Percentiles rank a stretch among this genome's conserved stretches.
Evolutionary conservation across 2,888 invertebrate species (phyloP).

Genomic region (Apodemia hepburni): DNA sequence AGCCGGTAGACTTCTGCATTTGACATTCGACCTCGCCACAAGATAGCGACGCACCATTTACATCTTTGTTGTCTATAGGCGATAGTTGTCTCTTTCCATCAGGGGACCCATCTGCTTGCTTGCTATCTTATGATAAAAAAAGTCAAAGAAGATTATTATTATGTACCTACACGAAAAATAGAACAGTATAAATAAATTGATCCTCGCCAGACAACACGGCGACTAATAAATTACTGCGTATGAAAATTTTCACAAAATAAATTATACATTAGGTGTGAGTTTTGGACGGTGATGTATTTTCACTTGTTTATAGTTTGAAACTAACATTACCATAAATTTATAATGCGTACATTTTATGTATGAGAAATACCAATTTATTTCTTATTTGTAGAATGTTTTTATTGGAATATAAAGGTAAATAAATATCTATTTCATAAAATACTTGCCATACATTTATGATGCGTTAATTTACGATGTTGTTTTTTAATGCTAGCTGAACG

Average conservation of each 20-base stretch:
- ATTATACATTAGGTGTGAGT: constrained; percentile 18
- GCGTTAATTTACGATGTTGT: no score
- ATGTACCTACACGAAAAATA: not conserved
- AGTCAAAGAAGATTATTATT: no score
- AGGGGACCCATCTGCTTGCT: no score
- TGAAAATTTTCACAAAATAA: constrained; percentile 21
- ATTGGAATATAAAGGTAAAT: no score
- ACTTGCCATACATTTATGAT: no score
- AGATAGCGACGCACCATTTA: no score
- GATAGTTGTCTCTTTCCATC: no score
- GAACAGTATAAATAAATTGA: constrained; percentile 20
- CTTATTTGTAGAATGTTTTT: not conserved
- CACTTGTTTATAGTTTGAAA: constrained; percentile 16
- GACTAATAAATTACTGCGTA: constrained; percentile 18
- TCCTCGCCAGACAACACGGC: constrained; percentile 20
- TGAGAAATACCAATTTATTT: constrained; percentile 1
- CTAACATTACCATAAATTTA: constrained; percentile 18
- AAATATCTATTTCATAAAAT: not conserved
- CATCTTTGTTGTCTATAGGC: no score
- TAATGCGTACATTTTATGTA: constrained; percentile 15
- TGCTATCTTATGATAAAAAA: no score
- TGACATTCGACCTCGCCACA: no score
- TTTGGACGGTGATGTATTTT: constrained; percentile 14
- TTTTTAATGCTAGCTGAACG: no score
- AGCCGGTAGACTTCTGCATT: no score